These are phyloP conservation scores for Sapajus apella DNA, from an alignment of 2,113 vertebrate genomes.

Conservation along the genomic window DNA sequence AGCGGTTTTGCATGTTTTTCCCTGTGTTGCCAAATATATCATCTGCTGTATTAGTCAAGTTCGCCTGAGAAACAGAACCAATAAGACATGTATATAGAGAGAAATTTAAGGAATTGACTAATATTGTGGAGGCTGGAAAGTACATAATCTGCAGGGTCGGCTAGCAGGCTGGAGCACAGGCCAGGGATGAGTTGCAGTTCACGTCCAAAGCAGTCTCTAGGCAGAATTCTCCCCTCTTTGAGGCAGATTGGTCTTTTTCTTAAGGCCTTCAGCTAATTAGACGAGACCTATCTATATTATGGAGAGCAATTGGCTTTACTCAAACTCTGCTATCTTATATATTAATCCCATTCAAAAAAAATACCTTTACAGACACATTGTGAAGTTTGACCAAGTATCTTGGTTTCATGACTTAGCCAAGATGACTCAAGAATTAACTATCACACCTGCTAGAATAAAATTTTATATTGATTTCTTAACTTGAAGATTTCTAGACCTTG, in stretches of 20 bases:
- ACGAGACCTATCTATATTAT: not conserved
- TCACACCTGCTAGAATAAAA: not conserved
- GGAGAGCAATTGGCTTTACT: not conserved
- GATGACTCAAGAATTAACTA: not conserved
- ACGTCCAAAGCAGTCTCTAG: not conserved
- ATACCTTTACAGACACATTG: not conserved
- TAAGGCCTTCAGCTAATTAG: not conserved
- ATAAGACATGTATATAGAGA: not conserved
- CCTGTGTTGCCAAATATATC: not conserved
- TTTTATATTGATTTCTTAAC: not conserved
- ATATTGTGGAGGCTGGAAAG: not conserved
- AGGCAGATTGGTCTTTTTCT: not conserved
- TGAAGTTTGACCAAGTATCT: not conserved
- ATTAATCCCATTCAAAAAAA: not conserved
- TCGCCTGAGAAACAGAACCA: not conserved
- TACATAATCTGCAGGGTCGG: not conserved
- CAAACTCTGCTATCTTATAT: not conserved
- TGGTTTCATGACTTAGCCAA: not conserved
- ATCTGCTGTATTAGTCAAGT: not conserved
- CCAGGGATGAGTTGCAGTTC: not conserved
- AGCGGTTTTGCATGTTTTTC: not conserved
- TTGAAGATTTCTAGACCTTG: not conserved
- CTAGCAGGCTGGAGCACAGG: not conserved
- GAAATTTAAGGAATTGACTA: not conserved
- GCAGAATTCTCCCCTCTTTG: not conserved